These are phyloP conservation scores for Tenrec ecaudatus DNA, from an alignment of 2,113 vertebrate genomes.

Conservation along the genomic window DNA sequence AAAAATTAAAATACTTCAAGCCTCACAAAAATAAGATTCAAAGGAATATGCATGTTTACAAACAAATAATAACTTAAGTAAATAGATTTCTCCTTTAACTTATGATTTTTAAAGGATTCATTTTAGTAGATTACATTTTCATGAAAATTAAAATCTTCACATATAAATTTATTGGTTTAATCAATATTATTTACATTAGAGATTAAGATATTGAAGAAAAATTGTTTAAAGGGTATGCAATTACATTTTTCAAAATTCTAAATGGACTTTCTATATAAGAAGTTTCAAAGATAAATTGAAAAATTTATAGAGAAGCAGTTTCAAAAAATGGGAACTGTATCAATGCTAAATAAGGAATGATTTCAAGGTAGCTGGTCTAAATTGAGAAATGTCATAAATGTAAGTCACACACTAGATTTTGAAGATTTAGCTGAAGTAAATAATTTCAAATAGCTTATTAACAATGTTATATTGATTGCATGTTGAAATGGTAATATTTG, in stretches of 20 bases:
- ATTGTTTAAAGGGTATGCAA: conserved; percentile 14
- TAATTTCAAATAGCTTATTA: not conserved
- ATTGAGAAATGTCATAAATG: no score
- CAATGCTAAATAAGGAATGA: not conserved
- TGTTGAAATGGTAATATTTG: not conserved
- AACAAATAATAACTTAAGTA: not conserved
- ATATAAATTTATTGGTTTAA: not conserved
- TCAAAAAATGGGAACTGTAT: not conserved
- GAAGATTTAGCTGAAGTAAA: not conserved
- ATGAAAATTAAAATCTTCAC: conserved; percentile 7
- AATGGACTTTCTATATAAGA: not conserved
- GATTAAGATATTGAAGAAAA: conserved; percentile 20
- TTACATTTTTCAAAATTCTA: not conserved
- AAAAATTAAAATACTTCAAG: conserved; percentile 13
- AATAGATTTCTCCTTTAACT: conserved; percentile 15
- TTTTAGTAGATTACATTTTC: conserved; percentile 9
- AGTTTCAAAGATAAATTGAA: conserved; percentile 14
- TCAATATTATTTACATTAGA: not conserved
- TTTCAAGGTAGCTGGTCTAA: not conserved
- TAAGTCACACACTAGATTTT: not conserved
- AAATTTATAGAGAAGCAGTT: not conserved
- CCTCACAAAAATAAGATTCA: not conserved
- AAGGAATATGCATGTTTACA: no score
- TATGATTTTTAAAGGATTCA: conserved; percentile 6
- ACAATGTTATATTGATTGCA: not conserved